Conservation (phyloP, 2,888 invertebrate species). For the Torymus auratus region DNA sequence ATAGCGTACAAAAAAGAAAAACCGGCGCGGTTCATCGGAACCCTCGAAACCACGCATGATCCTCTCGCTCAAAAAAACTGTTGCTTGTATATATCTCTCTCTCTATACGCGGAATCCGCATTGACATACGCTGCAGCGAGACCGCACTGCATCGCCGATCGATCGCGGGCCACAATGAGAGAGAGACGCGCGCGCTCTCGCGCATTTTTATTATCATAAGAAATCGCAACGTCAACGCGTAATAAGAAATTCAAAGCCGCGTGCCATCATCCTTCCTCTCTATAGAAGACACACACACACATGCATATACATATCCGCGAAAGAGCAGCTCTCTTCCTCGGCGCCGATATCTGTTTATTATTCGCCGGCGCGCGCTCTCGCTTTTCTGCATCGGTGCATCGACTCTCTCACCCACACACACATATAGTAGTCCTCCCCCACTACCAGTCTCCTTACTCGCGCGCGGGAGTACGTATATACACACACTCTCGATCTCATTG, state of each 20-base stretch:
- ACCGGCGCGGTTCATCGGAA: no score
- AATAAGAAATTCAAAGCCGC: conserved; percentile 19
- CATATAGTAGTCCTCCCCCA: background rate
- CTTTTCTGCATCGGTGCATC: conserved; percentile 45
- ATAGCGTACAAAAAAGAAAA: no score
- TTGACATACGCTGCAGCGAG: no score
- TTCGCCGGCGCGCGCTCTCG: conserved; percentile 55
- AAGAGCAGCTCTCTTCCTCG: conserved; percentile 18
- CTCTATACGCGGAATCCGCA: no score
- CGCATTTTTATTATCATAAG: conserved; percentile 42
- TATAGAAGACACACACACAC: background rate
- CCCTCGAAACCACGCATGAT: no score
- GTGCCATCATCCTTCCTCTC: background rate
- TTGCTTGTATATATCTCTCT: background rate
- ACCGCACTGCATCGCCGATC: no score
- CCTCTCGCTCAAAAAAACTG: background rate
- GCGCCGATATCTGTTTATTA: conserved; percentile 43
- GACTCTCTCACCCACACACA: conserved; percentile 25
- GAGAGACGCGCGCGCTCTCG: background rate
- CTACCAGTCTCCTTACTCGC: background rate
- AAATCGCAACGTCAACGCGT: conserved; percentile 45
- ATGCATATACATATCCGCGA: no score
- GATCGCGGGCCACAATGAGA: no score
- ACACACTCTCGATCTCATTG: conserved; percentile 55
- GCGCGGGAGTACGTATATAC: no score